phyloP scores from a whole-genome alignment of 2,888 invertebrate species.

The Pachycephus smyrnensis region DNA sequence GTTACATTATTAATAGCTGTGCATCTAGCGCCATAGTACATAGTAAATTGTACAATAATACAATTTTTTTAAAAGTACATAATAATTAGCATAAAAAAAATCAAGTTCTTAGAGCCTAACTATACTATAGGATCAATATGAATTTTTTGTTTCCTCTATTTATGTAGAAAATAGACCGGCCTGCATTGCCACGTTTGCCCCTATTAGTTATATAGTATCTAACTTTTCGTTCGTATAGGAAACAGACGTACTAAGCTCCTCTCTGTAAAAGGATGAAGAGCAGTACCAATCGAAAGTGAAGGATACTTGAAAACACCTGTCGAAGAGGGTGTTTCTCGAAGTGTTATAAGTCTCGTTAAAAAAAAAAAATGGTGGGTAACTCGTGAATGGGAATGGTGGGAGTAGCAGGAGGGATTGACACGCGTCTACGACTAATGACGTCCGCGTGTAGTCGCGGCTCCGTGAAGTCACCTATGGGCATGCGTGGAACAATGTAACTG shows the following conservation, averaged over 20 bases:
- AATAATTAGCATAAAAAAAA: too few species aligned
- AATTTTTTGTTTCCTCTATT: too few species aligned
- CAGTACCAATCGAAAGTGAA: background rate
- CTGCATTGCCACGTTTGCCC: too few species aligned
- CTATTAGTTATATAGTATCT: too few species aligned
- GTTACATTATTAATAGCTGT: too few species aligned
- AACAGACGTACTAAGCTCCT: background rate
- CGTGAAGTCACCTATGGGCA: slow-evolving; percentile 40
- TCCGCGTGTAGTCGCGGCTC: slow-evolving; percentile 36
- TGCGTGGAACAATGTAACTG: slow-evolving; percentile 4
- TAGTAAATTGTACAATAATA: too few species aligned
- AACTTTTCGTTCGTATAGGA: too few species aligned
- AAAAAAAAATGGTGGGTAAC: background rate
- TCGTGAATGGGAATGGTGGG: background rate
- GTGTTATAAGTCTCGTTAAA: background rate
- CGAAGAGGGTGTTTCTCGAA: background rate
- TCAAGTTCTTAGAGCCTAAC: too few species aligned
- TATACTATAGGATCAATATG: too few species aligned
- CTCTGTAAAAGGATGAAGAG: background rate
- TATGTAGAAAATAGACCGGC: too few species aligned
- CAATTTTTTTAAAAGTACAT: too few species aligned
- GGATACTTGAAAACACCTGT: background rate
- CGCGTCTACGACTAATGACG: slow-evolving; percentile 44
- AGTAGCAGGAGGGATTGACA: slow-evolving; percentile 31
- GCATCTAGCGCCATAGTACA: too few species aligned